Percentiles rank a stretch among this genome's conserved stretches.
Conservation (phyloP, 2,113 vertebrate species). For the Gobius niger region DNA sequence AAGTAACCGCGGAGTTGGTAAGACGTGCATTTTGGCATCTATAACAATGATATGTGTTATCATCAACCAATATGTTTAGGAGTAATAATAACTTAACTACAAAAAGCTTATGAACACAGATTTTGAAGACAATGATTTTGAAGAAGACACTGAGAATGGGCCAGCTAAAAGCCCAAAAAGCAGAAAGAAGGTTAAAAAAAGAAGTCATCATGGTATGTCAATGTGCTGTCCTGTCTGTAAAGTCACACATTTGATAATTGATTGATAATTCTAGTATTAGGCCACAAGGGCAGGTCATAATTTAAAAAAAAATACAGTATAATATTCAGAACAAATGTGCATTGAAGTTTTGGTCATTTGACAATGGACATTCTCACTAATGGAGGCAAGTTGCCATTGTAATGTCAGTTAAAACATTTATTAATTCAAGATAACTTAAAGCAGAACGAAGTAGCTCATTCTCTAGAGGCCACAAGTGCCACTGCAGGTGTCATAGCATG, state of each 20-base stretch:
- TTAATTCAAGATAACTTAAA: no score
- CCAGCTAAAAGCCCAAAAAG: neutral
- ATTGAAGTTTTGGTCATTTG: no score
- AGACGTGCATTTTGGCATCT: neutral
- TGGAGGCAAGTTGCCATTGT: no score
- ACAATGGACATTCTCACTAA: no score
- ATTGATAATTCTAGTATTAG: neutral
- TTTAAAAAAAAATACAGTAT: no score
- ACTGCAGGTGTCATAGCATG: no score
- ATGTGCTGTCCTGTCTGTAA: neutral
- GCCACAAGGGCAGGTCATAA: neutral
- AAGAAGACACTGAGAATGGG: slow-evolving; percentile 17
- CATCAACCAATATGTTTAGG: neutral
- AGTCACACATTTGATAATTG: neutral
- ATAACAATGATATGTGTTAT: neutral
- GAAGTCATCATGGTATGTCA: neutral
- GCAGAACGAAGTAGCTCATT: no score
- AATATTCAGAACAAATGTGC: no score
- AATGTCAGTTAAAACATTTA: no score
- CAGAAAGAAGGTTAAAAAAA: slow-evolving; percentile 29
- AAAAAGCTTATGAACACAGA: neutral
- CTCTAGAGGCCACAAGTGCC: no score
- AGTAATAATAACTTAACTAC: no score
- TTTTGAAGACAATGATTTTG: neutral
- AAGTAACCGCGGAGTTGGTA: neutral